Evolutionary conservation across 2,888 invertebrate species (phyloP), one percentile per base, ranked within the genome.

Genomic region (Galerucella nymphaeae): DNA sequence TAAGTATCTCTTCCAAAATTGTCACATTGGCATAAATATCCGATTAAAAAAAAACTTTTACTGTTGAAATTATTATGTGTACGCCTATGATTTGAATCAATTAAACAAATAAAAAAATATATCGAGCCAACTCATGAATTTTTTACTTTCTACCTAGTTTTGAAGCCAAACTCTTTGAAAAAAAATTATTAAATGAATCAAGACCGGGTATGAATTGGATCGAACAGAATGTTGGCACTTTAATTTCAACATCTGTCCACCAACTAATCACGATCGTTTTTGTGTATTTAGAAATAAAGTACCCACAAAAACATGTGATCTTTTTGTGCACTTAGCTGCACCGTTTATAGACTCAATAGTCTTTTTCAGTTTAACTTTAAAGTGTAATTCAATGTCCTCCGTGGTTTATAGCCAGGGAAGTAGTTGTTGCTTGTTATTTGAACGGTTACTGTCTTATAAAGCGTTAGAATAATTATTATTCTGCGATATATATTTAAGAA

Each of bases 251-350:
- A 59, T 57, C 57, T 59, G 41, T n/a, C 59, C 14, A 6, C 30
- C 30, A 10, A 59, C 59, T n/a, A 59, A 59, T 59, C 59, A 48
- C 48, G 48, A 48, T 48, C n/a, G 48, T 48, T 48, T n/a, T 48
- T 48, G 48, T 2, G 14, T 48, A 14, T n/a, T 48, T 48, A 48
- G 48, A 48, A 48, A 14, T 48, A 48, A 48, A 38, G 48, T 48
- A 48, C 48, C 30, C 9, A 38, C 30, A 38, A 9, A 38, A 9
- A 30, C 45, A 45, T 14, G 14, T 5, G 45, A 45, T 45, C n/a
- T 48, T 8, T 48, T n/a, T n/a, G n/a, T n/a, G n/a, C n/a, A n/a
- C n/a, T n/a, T n/a, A n/a, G n/a, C n/a, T n/a, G n/a, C n/a, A n/a
- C n/a, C n/a, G n/a, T n/a, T n/a, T n/a, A n/a, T n/a, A n/a, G n/a